Base-by-base conservation (phyloP, 1,140 invertebrate genomes). In the Cotesia vestalis region DNA sequence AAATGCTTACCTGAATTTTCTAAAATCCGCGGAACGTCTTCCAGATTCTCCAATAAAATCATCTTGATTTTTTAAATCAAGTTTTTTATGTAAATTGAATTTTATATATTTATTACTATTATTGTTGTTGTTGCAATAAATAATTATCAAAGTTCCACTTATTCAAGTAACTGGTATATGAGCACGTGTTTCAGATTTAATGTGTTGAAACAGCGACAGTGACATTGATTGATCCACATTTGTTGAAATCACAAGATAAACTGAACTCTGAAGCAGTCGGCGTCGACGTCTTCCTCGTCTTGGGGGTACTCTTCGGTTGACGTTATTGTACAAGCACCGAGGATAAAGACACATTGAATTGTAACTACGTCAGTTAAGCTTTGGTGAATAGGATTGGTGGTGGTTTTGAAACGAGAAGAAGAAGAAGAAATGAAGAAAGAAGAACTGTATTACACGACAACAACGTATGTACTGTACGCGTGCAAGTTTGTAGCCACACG, bases 221-320 rank as follows among this genome's bases (percentile, higher is more conserved):
- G 40, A 27, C 51, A 67, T 67, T 53, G 6, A 51, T 53, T 67
- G 66, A 67, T 67, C 51, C 66, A 67, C 66, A 67, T 67, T 67
- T 35, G 66, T 67, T 40, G 66, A 51, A 67, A 67, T 55, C 66
- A 67, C 66, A 67, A 67, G 52, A 40, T 51, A 67, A 67, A 67
- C 66, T 67, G 66, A 67, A 67, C 66, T 67, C 35, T 55, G 51
- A 20, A 46, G 40, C 51, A 35, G 4, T 35, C 12, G 66, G 4
- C 35, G 66, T 53, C 17, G 9, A 67, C 12, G 46, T 53, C 40
- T 11, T 14, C 38, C 4, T 14, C 40, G 6, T 46, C 40, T 46
- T 46, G 40, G 40, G 40, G 40, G 40, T 46, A 46, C 40, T 46
- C 40, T 6, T 46, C 5, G 40, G 40, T 46, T 46, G 40, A 46